Evolutionary conservation across 2,888 invertebrate species (phyloP).

Genomic region (Labia minor): DNA sequence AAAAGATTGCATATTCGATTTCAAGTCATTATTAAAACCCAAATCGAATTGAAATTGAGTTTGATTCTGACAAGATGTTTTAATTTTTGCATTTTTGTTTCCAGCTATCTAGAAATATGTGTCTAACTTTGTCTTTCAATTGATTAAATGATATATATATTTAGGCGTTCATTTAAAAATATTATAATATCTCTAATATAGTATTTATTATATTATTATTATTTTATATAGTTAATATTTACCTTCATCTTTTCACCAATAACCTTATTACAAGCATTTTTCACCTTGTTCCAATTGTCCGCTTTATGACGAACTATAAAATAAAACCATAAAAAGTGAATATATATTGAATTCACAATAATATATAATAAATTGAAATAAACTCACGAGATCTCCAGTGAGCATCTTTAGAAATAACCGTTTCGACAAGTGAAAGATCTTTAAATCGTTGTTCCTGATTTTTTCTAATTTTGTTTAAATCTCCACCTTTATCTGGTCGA

Average conservation of each 20-base stretch:
- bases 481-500: constrained; percentile 88
- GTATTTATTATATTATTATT: too few relatives aligned
- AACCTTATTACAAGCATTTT: constrained; percentile 92
- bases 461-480: constrained; percentile 80
- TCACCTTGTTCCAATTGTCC: constrained; percentile 89
- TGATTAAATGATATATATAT: too few relatives aligned
- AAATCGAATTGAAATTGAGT: neutral
- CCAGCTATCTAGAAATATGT: neutral
- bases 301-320: constrained; percentile 67
- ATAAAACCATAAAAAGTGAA: neutral
- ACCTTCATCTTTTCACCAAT: constrained; percentile 96
- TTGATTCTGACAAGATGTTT: neutral
- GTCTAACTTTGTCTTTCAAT: too few relatives aligned
- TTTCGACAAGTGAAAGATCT: constrained; percentile 82
- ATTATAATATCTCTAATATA: too few relatives aligned
- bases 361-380: neutral
- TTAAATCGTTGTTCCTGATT: constrained; percentile 90
- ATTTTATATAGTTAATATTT: constrained; percentile 20
- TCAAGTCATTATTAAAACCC: neutral
- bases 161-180: too few relatives aligned
- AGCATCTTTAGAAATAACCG: constrained; percentile 78
- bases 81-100: neutral
- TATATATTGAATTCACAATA: neutral
- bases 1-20: constrained; percentile 16
- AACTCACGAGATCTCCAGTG: constrained; percentile 69